Evolutionary conservation across 92 coral and sea anemone genomes (phyloP).

Genomic region (Anthopleura xanthogrammica): DNA sequence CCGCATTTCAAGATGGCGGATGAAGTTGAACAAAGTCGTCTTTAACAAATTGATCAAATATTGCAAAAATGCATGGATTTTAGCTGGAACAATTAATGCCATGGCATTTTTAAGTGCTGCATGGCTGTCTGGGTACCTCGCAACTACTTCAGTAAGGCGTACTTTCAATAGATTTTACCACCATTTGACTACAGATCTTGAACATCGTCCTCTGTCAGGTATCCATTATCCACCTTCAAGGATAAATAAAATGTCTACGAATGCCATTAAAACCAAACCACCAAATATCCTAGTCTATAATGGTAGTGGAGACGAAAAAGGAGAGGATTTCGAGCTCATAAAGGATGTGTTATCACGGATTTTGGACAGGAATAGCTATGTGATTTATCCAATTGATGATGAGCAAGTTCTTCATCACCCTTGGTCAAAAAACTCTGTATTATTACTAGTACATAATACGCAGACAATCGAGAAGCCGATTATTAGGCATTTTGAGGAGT

Average conservation of each 20-base stretch:
- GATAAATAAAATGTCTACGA: not conserved
- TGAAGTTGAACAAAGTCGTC: not conserved
- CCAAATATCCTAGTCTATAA: slow-evolving; percentile 85
- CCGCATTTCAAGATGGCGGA: slow-evolving; percentile 23
- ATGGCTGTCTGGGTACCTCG: slow-evolving; percentile 52
- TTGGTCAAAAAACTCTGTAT: slow-evolving; percentile 82
- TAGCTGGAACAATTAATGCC: not conserved
- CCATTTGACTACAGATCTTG: not conserved
- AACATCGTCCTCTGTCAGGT: not conserved
- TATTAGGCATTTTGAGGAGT: slow-evolving; percentile 40
- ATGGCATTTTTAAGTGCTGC: slow-evolving; percentile 46
- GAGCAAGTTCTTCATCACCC: slow-evolving; percentile 60
- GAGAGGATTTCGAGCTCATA: slow-evolving; percentile 38
- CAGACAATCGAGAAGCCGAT: slow-evolving; percentile 30
- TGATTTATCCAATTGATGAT: slow-evolving; percentile 65
- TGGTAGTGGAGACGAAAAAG: slow-evolving; percentile 45
- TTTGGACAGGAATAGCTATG: slow-evolving; percentile 76
- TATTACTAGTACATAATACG: slow-evolving; percentile 60
- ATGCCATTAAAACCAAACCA: slow-evolving; percentile 46
- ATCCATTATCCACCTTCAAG: not conserved
- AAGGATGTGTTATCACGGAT: slow-evolving; percentile 37
- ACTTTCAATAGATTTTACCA: not conserved
- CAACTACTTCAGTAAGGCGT: slow-evolving; percentile 23
- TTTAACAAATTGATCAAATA: not conserved
- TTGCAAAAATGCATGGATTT: not conserved